Base-by-base conservation (phyloP, 2,113 vertebrate genomes). In the Oceanodroma tethys region DNA sequence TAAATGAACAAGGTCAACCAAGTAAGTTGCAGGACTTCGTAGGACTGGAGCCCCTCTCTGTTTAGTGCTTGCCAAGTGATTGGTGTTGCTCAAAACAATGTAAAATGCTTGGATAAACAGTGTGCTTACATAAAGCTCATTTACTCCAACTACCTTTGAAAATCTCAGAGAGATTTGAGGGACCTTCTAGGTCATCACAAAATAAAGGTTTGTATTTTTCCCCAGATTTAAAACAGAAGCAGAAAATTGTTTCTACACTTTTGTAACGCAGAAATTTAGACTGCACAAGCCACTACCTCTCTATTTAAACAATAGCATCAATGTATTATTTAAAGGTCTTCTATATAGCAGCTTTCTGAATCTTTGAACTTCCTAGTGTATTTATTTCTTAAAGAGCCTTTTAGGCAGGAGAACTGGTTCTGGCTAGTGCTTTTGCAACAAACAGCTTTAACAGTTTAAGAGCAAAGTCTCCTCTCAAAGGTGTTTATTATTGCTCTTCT, bases 11-110 rank as follows among this genome's bases (percentile, higher is more conserved):
- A 81, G 11, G 29, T n/a, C 42, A 93, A 48, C 17, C 22, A 80
- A 43, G 26, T 6, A 60, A 73, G 40, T 9, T 29, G 22, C 30
- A 88, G 36, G 52, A 53, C 43, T 63, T 34, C 3, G 4, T 43
- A 50, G 2, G 2, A 16, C 27, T 52, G 48, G 13, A 32, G 11
- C 19, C 16, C 19, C 16, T 67, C 25, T 60, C 48, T 0, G 0
- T 48, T 78, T 32, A 65, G 36, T 26, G 18, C 26, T 8, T 40
- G 36, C 11, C 2, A 2, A 78, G 30, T 30, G 43, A 34, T 1
- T 45, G 43, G 23, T 86, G 27, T 38, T 73, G 42, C 34, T 63
- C 43, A 56, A 26, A 78, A 12, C 14, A 30, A 22, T 1, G 20
- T n/a, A 22, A 52, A 52, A 58, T 26, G 19, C 34, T 21, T 83